Evolutionary conservation across 1,140 invertebrate genomes (phyloP), one percentile per base, ranked within the genome.

Genomic region (Trachymyrmex septentrionalis): DNA sequence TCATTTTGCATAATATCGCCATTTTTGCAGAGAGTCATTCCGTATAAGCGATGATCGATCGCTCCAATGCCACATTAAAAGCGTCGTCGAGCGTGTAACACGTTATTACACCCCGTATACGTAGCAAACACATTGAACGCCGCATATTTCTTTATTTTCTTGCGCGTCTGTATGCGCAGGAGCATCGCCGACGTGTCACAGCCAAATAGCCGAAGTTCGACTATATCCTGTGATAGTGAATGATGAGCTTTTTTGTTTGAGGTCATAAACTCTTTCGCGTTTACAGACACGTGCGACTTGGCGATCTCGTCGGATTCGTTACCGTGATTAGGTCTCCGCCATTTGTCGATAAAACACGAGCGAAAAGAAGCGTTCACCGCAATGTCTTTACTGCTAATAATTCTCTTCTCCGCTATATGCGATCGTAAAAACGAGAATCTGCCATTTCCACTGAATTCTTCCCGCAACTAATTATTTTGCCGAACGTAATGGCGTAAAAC

Each of bases 291-390:
- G 82, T 85, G 87, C 81, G 66, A 91, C 69, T 91, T 87, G 91
- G 86, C 86, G 85, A 88, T 85, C 76, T 85, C 81, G 57, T 71
- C n/a, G 75, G 80, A 87, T 91, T 91, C 87, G 77, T 90, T 84
- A 87, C 14, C 89, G 57, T 88, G 86, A 86, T 72, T 86, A 53
- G 50, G 38, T 85, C 71, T 19, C 27, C 30, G 24, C 48, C 72
- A 77, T 66, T 85, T 85, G 55, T 48, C 67, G 19, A 44, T 50
- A 34, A 84, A 73, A 73, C 21, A 50, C 80, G 44, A 72, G 7
- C 7, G 48, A 30, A 50, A 75, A 84, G 69, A 61, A 84, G n/a
- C n/a, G n/a, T 30, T 55, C 21, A 30, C 24, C 27, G 27, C 44
- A 16, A 30, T 48, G 27, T 21, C 38, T 66, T 9, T 16, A 2